Evolutionary conservation across 1,140 invertebrate genomes (phyloP).

Genomic region (Hormaphis cornu): DNA sequence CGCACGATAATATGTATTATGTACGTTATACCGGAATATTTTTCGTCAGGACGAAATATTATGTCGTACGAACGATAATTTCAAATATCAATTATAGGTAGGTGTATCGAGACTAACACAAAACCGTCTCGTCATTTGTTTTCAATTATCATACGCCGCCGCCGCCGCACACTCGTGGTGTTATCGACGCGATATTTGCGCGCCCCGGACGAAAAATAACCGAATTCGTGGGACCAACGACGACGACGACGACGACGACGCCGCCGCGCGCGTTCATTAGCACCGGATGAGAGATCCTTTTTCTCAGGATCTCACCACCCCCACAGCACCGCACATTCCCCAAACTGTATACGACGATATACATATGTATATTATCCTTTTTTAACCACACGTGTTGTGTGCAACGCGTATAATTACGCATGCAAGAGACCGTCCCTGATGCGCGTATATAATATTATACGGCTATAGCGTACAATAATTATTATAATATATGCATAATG

Average conservation of each 20-base stretch:
- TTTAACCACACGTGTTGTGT: not conserved
- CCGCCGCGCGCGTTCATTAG: not conserved
- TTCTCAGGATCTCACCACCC: not conserved
- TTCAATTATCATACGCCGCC: too few species aligned
- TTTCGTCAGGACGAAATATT: too few species aligned
- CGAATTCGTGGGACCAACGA: not conserved
- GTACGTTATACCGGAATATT: too few species aligned
- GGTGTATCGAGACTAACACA: too few species aligned
- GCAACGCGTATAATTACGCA: conserved; percentile 5
- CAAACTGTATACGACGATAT: not conserved
- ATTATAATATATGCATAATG: conserved; percentile 1
- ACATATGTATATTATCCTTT: not conserved
- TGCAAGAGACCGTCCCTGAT: not conserved
- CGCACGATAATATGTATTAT: too few species aligned
- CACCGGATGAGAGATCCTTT: conserved; percentile 8
- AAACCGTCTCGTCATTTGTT: too few species aligned
- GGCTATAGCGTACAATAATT: not conserved
- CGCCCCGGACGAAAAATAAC: not conserved
- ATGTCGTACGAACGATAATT: too few species aligned
- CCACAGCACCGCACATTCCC: not conserved
- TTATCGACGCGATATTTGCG: too few species aligned
- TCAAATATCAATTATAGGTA: too few species aligned
- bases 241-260: not conserved
- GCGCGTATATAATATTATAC: too few species aligned
- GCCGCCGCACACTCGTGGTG: too few species aligned